Evolutionary conservation across 2,888 invertebrate genomes (phyloP).

Genomic region (Drosophila kokeensis): DNA sequence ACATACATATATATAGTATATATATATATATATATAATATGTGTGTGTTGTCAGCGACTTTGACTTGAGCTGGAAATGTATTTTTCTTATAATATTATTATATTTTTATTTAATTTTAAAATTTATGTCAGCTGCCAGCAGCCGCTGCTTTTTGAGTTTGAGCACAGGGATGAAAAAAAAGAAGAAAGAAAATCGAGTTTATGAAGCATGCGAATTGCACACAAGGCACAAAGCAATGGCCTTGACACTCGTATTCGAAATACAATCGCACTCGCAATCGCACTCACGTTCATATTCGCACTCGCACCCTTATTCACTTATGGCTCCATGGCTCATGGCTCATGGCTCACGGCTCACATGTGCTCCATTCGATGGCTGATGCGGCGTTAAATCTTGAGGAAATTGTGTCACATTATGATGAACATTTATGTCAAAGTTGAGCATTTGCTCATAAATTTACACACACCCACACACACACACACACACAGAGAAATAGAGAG

Average conservation of each 20-base stretch:
- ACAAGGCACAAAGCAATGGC: conserved; percentile 20
- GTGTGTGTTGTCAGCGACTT: conserved; percentile 18
- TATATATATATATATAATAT: conserved; percentile 2
- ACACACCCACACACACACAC: conserved; percentile 1
- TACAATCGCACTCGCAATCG: not conserved
- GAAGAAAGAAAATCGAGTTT: conserved; percentile 64
- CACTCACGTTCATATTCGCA: not conserved
- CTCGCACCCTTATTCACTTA: conserved; percentile 9
- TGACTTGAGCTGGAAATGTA: conserved; percentile 20
- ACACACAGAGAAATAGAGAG: not conserved
- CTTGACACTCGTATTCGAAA: conserved; percentile 17
- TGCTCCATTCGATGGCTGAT: conserved; percentile 48
- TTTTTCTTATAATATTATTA: conserved; percentile 57
- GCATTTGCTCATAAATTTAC: conserved; percentile 71
- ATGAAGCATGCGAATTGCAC: conserved; percentile 63
- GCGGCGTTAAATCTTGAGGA: conserved; percentile 76
- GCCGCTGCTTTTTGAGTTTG: conserved; percentile 25
- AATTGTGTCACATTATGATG: conserved; percentile 80
- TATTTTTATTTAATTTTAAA: conserved; percentile 62
- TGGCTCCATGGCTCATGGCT: conserved; percentile 1
- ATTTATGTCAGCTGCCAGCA: conserved; percentile 61
- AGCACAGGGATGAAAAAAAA: conserved; percentile 8
- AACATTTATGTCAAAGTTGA: conserved; percentile 74
- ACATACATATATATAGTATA: conserved; percentile 15
- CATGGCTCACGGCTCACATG: conserved; percentile 16